phyloP scores from a whole-genome alignment of 2,888 invertebrate genomes.

The Mantis religiosa region DNA sequence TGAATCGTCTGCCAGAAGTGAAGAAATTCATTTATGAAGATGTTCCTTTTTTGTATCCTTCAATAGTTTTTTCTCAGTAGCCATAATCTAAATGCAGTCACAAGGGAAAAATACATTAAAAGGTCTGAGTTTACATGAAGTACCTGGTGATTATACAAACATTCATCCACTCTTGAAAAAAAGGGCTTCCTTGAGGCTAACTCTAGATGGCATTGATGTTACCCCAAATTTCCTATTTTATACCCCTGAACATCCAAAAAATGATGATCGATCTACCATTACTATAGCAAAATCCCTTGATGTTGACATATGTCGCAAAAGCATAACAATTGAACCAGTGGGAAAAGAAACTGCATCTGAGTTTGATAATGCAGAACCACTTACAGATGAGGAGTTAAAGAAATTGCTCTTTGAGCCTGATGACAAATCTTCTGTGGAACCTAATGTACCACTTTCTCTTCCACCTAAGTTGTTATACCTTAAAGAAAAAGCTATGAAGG shows the following conservation, averaged over 20 bases:
- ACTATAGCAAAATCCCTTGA: not conserved
- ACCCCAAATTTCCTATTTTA: constrained; percentile 20
- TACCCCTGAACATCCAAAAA: not conserved
- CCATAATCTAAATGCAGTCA: not conserved
- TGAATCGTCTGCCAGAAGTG: constrained; percentile 63
- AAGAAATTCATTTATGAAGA: constrained; percentile 64
- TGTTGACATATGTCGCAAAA: not conserved
- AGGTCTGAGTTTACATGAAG: not conserved
- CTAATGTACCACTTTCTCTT: not conserved
- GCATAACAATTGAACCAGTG: not conserved
- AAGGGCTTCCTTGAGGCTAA: not conserved
- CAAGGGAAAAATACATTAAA: not conserved
- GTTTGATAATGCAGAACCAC: not conserved
- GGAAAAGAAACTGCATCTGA: not conserved
- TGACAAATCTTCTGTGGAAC: not conserved
- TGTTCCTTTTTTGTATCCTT: constrained; percentile 58
- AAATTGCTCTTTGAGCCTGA: not conserved
- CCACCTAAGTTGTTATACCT: not conserved
- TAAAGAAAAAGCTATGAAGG: not conserved
- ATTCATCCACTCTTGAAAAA: not conserved
- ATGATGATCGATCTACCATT: not conserved
- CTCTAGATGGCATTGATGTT: constrained; percentile 17
- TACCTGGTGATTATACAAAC: not conserved
- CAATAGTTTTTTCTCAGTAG: not conserved
- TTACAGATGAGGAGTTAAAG: constrained; percentile 19